Evolutionary conservation across 2,113 vertebrate species (phyloP), one percentile per base, ranked within the genome.

Genomic region (Microcebus griseorufus): DNA sequence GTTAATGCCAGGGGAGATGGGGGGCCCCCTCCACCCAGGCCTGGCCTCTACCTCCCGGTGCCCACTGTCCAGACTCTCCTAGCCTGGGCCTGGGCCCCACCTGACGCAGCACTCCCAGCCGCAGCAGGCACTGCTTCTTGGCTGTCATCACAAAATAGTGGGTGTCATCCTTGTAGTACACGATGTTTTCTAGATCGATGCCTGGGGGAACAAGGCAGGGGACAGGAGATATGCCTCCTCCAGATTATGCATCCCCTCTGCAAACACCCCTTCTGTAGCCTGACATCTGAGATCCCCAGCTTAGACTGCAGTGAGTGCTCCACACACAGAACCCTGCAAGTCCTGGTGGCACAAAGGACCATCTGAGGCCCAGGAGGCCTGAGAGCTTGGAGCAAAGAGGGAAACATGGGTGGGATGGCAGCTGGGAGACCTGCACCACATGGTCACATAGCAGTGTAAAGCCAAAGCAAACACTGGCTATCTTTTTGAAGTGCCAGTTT

Each of bases 81-180:
- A 12, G 4, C 85, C 51, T 11, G 42, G 88, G 2, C 81, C 39
- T 9, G 29, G 88, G 75, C 64, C 90, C 96, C 97, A 99, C 99
- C 99, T 99, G 98, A 51, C 99, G 99, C 95, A 99, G 99, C 91
- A 99, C 99, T 0, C 99, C 99, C 48, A 99, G 99, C 65, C 99
- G 98, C 87, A 99, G 98, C 97, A 99, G 98, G 94, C 99, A 99
- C 88, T 99, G 99, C 97, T 99, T 99, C 98, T 99, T 99, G 98
- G 99, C 99, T n/a, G 99, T 99, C 99, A 99, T 99, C 97, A 99
- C 99, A 32, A 99, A 99, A 95, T 99, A 99, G 98, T 99, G 99
- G 64, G 99, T 99, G 95, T 99, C 99, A 0, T 99, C 99, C 98
- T 99, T 99, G 98, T 99, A 99, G 99, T 99, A 99, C 42, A 99